Percentiles rank a stretch among this genome's conserved stretches.
These are phyloP conservation scores for Gandaritis pyraliata DNA, from an alignment of 2,888 invertebrate genomes.

Conservation along the genomic window DNA sequence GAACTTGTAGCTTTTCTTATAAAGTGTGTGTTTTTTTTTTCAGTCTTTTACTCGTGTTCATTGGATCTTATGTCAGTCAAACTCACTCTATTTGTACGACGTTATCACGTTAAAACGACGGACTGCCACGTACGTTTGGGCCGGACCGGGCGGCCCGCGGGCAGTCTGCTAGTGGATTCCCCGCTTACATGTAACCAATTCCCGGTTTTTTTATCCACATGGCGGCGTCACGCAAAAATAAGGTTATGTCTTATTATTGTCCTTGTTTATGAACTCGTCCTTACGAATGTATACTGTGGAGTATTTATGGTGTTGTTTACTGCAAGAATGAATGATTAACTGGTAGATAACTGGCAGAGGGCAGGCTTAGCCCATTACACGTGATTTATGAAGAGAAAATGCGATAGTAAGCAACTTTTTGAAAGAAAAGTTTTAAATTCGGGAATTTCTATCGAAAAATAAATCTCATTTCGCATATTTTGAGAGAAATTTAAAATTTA, in stretches of 20 bases:
- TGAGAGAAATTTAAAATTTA: no score
- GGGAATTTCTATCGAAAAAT: background rate
- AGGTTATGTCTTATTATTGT: slow-evolving; percentile 10
- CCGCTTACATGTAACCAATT: background rate
- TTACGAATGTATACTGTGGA: slow-evolving; percentile 1
- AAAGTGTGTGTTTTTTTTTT: no score
- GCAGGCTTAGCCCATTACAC: slow-evolving; percentile 18
- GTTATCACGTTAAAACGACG: no score
- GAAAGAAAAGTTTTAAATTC: background rate
- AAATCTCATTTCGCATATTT: background rate
- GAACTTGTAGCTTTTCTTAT: background rate
- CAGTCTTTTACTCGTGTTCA: no score
- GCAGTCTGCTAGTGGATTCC: no score
- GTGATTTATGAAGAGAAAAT: slow-evolving; percentile 28
- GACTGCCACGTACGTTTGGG: no score
- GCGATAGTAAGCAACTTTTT: slow-evolving; percentile 13
- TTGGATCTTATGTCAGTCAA: no score
- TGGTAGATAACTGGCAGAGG: slow-evolving; percentile 16
- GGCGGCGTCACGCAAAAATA: slow-evolving; percentile 13
- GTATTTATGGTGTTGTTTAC: slow-evolving; percentile 33
- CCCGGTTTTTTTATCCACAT: slow-evolving; percentile 1
- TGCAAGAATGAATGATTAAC: slow-evolving; percentile 24
- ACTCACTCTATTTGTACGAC: no score
- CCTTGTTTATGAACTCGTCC: slow-evolving; percentile 23
- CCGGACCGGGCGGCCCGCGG: no score